Evolutionary conservation across 2,888 invertebrate genomes (phyloP), one percentile per base, ranked within the genome.

Genomic region (Antitype chi): DNA sequence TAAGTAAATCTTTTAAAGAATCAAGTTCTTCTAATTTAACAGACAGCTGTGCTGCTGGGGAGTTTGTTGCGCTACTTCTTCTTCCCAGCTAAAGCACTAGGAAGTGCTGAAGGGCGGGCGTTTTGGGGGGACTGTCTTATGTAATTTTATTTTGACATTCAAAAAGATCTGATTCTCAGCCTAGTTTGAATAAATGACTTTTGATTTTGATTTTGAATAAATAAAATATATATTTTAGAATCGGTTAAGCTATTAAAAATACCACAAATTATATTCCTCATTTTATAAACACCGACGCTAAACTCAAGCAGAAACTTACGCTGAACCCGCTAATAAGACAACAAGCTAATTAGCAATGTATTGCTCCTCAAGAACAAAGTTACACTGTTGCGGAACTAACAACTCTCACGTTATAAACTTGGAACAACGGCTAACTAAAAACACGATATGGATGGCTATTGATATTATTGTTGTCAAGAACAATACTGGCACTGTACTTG

Each of bases 401-500:
- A 38, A 63, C 15, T 85, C 85, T 59, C 76, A 74, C 75, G 66
- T 57, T 68, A 70, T 55, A 55, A 75, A 62, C 57, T 62, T 32
- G 9, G 6, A 57, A 84, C 73, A 71, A 85, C 71, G n/a, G 38
- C 17, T 66, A 59, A 57, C 78, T 77, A 74, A 66, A 82, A 81
- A 75, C 83, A n/a, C 62, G 69, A 70, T 64, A 72, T 76, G 80
- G 78, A 85, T 76, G 78, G 32, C 68, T 78, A 77, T 78, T 43
- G 67, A 78, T 76, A 83, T 28, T 69, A 69, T 66, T 81, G 77
- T 86, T 76, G 63, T 59, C 28, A 72, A 52, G 77, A 87, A 88
- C 84, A 85, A 88, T 87, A 84, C 74, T 49, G 2, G 80, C 63
- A 78, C 80, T 85, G 81, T 85, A 49, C 15, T 70, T 53, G 28